Percentiles rank a stretch among this genome's conserved stretches.
Conservation (phyloP, 2,113 vertebrate genomes). For the Nesogale talazaci region DNA sequence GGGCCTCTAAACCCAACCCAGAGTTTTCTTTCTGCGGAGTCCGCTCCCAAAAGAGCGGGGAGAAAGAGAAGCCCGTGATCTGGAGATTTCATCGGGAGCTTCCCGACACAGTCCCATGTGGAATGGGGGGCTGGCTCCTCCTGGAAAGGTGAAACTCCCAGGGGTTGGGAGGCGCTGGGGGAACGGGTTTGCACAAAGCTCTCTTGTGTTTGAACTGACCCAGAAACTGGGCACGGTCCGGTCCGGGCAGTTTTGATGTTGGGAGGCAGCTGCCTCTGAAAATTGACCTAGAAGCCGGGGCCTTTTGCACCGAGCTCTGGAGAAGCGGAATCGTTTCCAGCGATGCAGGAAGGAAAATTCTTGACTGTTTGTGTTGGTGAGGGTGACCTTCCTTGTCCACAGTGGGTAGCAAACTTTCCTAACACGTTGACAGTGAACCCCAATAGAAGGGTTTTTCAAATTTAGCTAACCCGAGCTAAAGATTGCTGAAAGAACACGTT, state of each 20-base stretch:
- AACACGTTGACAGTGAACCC: background rate
- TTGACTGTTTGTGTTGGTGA: background rate
- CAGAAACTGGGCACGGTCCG: constrained; percentile 23
- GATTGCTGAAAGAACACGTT: background rate
- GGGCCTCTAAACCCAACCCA: background rate
- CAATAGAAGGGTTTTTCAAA: constrained; percentile 34
- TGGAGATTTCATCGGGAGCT: too few species aligned
- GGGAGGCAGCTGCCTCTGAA: background rate
- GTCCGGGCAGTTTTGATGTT: background rate
- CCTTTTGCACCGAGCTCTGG: background rate
- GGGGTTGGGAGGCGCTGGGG: background rate
- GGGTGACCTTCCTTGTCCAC: background rate
- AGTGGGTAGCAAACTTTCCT: background rate
- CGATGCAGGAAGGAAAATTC: background rate
- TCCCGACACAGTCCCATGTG: background rate
- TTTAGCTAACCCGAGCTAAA: background rate
- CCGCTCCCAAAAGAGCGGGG: background rate
- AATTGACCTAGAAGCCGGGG: background rate
- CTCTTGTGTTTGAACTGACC: constrained; percentile 33
- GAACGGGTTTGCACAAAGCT: constrained; percentile 40
- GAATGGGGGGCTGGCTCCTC: background rate
- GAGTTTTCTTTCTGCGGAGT: constrained; percentile 5
- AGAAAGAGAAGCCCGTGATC: background rate
- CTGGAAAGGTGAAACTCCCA: constrained; percentile 27
- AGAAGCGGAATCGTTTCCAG: background rate